Percentiles rank a stretch among this genome's conserved stretches.
Evolutionary conservation across 2,797 vertebrate genomes (phyloP).

Genomic region (Rhinatrema bivittatum): DNA sequence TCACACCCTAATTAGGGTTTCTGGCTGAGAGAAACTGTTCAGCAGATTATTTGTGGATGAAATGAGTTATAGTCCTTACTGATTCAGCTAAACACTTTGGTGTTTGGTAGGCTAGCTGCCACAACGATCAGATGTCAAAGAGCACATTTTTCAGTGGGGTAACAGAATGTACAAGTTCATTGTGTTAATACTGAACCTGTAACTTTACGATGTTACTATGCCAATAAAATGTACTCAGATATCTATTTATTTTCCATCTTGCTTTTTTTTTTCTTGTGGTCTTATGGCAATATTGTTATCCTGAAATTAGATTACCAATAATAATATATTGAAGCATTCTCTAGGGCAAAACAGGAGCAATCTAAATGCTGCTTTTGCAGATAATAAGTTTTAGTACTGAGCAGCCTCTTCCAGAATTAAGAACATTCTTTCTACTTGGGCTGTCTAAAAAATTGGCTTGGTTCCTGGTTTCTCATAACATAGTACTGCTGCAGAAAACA

Average conservation of each 20-base stretch:
- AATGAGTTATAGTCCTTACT: no score
- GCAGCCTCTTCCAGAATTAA: constrained; percentile 28
- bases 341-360: constrained; percentile 48
- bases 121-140: constrained; percentile 24
- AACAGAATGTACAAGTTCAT: constrained; percentile 15
- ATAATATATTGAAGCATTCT: constrained; percentile 48
- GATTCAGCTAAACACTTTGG: constrained; percentile 12
- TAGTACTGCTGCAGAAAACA: no score
- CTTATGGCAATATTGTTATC: constrained; percentile 26
- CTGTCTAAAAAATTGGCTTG: no score
- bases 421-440: constrained; percentile 28
- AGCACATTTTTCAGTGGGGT: constrained; percentile 6
- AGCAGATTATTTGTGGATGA: constrained; percentile 35
- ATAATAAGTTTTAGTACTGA: constrained; percentile 38
- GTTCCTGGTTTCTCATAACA: no score
- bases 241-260: constrained; percentile 18
- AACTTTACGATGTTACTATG: constrained; percentile 39
- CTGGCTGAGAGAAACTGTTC: constrained; percentile 33
- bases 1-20: constrained; percentile 44
- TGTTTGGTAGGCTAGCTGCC: neutral
- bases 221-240: neutral
- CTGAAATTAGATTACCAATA: constrained; percentile 41
- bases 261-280: constrained; percentile 19
- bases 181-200: constrained; percentile 25
- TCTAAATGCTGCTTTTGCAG: constrained; percentile 48